Evolutionary conservation across 2,113 vertebrate species (phyloP), one percentile per base, ranked within the genome.

Genomic region (Numida meleagris): DNA sequence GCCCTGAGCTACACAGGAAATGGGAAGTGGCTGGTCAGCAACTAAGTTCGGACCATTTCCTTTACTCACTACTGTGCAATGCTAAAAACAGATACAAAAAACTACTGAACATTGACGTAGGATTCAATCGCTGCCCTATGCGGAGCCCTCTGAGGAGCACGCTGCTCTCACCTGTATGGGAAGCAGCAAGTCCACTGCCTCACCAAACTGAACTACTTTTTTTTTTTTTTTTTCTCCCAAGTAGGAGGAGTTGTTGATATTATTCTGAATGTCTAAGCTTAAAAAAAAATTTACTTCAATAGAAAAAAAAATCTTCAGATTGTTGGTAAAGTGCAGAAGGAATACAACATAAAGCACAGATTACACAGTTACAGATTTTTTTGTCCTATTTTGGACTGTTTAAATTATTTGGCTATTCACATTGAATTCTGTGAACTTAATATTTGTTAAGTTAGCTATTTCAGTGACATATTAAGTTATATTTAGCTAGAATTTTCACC

Each of bases 71-170:
- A 24, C 34, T 13, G 45, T 7, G 6, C 46, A 59, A 50, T 14
- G 38, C 3, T 42, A 67, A 86, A 84, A 81, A 55, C 31, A 78
- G 16, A 67, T 45, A 38, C 8, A 63, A 45, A 38, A 50, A 51
- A 13, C 6, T 25, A 70, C 82, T 57, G 57, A 84, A 71, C 15
- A 67, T 6, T 36, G 31, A 31, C 27, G 12, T 0, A 67, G 24
- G 20, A 75, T 42, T 17, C 1, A 63, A 29, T 11, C 1, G 2
- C 19, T 7, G 31, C 53, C 31, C 31, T 33, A 59, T 0, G 1
- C 6, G 4, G 38, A 0, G 1, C 34, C 75, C 46, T 15, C 9
- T 53, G 73, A 18, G 81, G 59, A 81, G 59, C 24, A 46, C 23
- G 36, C 21, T 33, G 36, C 38, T 45, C 62, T 61, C 19, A 42